Evolutionary conservation across 2,113 vertebrate species (phyloP), one percentile per base, ranked within the genome.

Genomic region (Rostratula benghalensis): DNA sequence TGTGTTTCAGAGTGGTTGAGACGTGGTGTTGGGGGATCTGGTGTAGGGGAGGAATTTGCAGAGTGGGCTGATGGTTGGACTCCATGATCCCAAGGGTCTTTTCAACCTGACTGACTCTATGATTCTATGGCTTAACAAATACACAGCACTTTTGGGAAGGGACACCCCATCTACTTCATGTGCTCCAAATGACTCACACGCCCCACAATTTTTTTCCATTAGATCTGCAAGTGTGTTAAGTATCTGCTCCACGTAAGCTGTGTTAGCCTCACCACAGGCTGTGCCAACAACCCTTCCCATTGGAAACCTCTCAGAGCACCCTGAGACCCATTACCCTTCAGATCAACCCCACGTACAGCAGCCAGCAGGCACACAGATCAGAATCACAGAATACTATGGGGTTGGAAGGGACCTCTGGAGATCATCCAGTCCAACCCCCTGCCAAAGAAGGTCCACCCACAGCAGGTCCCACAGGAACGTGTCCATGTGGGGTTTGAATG

Each of bases 201-300:
- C 33, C 20, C 54, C 13, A 57, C 54, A 21, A 59, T 22, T 13
- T 8, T 18, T 79, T 74, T 74, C 74, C 50, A 74, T 51, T 13
- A 35, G 60, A 18, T 51, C 27, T 51, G 41, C 61, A 53, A 73
- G 51, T 2, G 0, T 3, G 1, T 39, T 51, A n/a, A 48, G 39
- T 30, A 67, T 9, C 74, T 65, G 61, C 19, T 41, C 54, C 0
- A 1, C 3, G n/a, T 11, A 6, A 33, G 45, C n/a, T 19, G 35
- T 2, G 21, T 31, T 17, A 39, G 57, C 7, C 0, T 51, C 28
- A 28, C 33, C 6, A 3, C 28, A 30, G 48, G 3, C 43, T 0
- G 11, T 39, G 56, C 79, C 68, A 33, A 16, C 35, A 9, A 9
- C 10, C 0, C n/a, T 59, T 83, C 67, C 64, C 63, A 13, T 22